A percentile compares a stretch with the other conserved stretches of the same genome.
phyloP scores from a whole-genome alignment of 92 coral and sea anemone genomes.

The Porites cylindrica region DNA sequence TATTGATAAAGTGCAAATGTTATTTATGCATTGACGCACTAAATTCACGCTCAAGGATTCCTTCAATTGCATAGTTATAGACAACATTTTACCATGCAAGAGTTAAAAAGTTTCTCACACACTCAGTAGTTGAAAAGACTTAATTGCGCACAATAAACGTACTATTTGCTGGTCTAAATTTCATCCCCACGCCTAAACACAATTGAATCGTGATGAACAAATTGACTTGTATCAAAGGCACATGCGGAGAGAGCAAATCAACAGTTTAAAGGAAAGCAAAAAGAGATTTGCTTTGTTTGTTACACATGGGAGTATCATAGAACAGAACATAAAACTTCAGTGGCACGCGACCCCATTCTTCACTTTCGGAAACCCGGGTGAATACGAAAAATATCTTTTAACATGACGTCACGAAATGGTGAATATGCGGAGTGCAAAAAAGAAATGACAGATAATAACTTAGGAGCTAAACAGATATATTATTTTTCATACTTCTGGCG shows the following conservation, averaged over 20 bases:
- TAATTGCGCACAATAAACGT: neutral
- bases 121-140: slow-evolving; percentile 4
- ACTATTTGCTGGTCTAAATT: slow-evolving; percentile 6
- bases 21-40: slow-evolving; percentile 25
- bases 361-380: slow-evolving; percentile 9
- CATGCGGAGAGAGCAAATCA: slow-evolving; percentile 34
- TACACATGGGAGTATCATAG: slow-evolving; percentile 35
- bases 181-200: slow-evolving; percentile 1
- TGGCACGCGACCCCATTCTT: slow-evolving; percentile 53
- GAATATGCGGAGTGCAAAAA: neutral
- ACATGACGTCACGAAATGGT: slow-evolving; percentile 25
- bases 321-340: slow-evolving; percentile 14
- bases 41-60: neutral
- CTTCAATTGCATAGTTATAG: neutral
- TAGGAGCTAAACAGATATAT: slow-evolving; percentile 46
- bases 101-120: slow-evolving; percentile 20
- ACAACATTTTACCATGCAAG: neutral
- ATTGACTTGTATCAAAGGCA: slow-evolving; percentile 31
- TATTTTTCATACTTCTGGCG: slow-evolving; percentile 22
- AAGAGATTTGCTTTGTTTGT: slow-evolving; percentile 39
- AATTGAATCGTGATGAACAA: slow-evolving; percentile 1
- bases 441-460: slow-evolving; percentile 22
- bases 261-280: slow-evolving; percentile 31
- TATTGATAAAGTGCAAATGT: neutral
- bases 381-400: slow-evolving; percentile 5